Conservation (phyloP, 1,140 invertebrate species). For the Spodoptera litura region DNA sequence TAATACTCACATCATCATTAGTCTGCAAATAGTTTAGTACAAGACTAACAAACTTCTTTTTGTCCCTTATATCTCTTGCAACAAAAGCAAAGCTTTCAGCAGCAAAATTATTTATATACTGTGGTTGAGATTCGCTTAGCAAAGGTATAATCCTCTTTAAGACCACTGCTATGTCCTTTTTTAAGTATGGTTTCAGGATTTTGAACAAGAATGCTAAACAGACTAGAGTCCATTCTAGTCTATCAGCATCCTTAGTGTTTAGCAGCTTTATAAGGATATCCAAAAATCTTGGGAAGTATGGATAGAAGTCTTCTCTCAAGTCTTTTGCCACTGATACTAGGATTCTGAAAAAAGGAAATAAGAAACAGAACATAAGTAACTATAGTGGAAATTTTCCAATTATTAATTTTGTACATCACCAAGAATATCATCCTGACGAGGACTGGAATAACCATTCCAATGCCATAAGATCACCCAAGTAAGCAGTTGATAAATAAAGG, state of each 20-base stretch:
- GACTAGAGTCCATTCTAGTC: conserved; percentile 93
- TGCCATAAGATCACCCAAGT: too few species aligned
- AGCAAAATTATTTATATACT: conserved; percentile 96
- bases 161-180: conserved; percentile 92
- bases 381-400: neutral
- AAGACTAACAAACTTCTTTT: conserved; percentile 90
- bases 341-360: conserved; percentile 88
- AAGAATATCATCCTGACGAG: too few species aligned
- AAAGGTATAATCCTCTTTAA: conserved; percentile 92
- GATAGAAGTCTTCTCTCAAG: conserved; percentile 94
- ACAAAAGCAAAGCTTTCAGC: conserved; percentile 97
- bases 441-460: too few species aligned
- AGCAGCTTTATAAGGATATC: conserved; percentile 90
- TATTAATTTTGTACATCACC: neutral
- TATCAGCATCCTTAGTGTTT: conserved; percentile 92
- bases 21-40: conserved; percentile 89
- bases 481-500: too few species aligned
- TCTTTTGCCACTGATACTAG: conserved; percentile 94
- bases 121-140: conserved; percentile 89
- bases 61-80: conserved; percentile 94
- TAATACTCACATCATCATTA: conserved; percentile 88
- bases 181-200: conserved; percentile 92
- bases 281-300: conserved; percentile 91
- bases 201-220: conserved; percentile 96
- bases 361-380: neutral